Evolutionary conservation across 92 coral and sea anemone species (phyloP), one percentile per base, ranked within the genome.

Genomic region (Scolanthus callimorphus): DNA sequence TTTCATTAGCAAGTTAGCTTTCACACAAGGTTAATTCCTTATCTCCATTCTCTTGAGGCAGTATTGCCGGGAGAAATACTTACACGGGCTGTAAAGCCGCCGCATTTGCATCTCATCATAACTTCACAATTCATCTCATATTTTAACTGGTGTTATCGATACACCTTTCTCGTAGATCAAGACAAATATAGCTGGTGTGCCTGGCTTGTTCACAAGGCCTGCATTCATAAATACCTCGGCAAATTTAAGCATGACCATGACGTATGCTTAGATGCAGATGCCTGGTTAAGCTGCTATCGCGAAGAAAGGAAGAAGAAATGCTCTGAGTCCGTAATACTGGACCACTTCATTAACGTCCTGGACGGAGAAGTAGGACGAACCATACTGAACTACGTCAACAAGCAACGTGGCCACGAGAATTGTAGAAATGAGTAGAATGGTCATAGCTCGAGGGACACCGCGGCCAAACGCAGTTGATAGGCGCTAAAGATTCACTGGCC

Each of bases 121-220:
- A n/a, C n/a, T n/a, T n/a, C n/a, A n/a, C n/a, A n/a, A n/a, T n/a
- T n/a, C n/a, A n/a, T n/a, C n/a, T n/a, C n/a, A n/a, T n/a, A n/a
- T n/a, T n/a, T n/a, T n/a, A n/a, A 0, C 4, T 50, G 9, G 0
- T 3, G 26, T 4, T 17, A 20, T 50, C 11, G 3, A 22, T 50
- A 17, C 12, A 13, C 4, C 12, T 12, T 22, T 39, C 21, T 13
- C 12, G 17, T 37, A 1, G 30, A 21, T 23, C 25, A 24, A 43
- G 55, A 47, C 19, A 55, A 61, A 2, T 54, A 61, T 39, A 3
- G 46, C 31, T 43, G 68, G 55, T 61, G 68, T 13, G 68, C 68
- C 11, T 30, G 31, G 20, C 39, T 43, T 1, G 68, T 61, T 0
- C 68, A 61, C 57, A 43, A 47, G 20, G 26, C 55, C 0, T 61